A percentile compares a stretch with the other conserved stretches of the same genome.
phyloP scores from a whole-genome alignment of 2,888 invertebrate species.

The Theretra japonica region DNA sequence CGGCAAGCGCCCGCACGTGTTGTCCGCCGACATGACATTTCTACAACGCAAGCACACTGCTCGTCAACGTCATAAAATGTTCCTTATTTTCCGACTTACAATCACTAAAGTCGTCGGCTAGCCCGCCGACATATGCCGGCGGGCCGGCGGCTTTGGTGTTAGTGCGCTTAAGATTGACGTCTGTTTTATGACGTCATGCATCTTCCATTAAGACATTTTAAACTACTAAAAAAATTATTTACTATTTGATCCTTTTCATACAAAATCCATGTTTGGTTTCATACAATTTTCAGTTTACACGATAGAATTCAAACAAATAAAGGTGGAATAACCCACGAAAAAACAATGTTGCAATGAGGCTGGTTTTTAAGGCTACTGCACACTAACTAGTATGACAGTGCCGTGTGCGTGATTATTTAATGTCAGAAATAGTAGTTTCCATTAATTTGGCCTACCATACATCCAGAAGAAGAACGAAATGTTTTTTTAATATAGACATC shows the following conservation, averaged over 20 bases:
- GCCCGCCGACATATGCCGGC: too few relatives aligned
- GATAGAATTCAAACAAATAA: background rate
- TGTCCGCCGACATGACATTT: too few relatives aligned
- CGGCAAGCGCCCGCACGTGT: too few relatives aligned
- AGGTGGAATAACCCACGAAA: background rate
- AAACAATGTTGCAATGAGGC: background rate
- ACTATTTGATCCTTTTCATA: background rate
- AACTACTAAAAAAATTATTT: too few relatives aligned
- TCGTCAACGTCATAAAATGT: too few relatives aligned
- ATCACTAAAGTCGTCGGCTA: too few relatives aligned
- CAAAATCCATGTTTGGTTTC: background rate
- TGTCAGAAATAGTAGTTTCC: background rate
- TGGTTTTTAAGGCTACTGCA: constrained; percentile 10
- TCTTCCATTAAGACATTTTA: too few relatives aligned
- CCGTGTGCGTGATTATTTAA: background rate
- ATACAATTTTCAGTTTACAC: background rate
- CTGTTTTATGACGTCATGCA: too few relatives aligned
- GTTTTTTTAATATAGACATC: background rate
- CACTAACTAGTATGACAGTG: background rate
- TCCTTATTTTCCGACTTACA: too few relatives aligned
- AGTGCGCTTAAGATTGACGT: too few relatives aligned
- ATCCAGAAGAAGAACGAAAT: background rate
- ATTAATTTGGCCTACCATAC: background rate
- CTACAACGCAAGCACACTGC: too few relatives aligned
- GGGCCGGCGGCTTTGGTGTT: too few relatives aligned